These are phyloP conservation scores for Acromyrmex echinatior DNA, from an alignment of 1,140 invertebrate genomes.

Conservation along the genomic window DNA sequence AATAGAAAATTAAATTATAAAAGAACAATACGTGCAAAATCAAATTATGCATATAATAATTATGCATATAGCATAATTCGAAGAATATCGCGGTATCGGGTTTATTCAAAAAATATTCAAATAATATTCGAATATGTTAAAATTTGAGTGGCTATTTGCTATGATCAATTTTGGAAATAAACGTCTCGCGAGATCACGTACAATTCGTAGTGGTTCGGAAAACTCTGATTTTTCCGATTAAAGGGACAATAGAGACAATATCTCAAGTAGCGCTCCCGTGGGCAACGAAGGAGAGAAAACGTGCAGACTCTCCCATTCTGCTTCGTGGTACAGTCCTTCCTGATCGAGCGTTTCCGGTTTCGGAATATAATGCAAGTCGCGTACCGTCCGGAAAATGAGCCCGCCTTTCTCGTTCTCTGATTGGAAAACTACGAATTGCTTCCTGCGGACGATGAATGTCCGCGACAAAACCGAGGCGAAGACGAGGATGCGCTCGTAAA, in stretches of 20 bases:
- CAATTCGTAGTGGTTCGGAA: slow-evolving; percentile 48
- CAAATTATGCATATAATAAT: background rate
- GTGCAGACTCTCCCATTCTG: slow-evolving; percentile 23
- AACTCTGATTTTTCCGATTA: slow-evolving; percentile 78
- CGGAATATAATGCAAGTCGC: slow-evolving; percentile 71
- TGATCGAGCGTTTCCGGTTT: slow-evolving; percentile 73
- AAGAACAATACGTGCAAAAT: background rate
- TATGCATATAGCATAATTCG: background rate
- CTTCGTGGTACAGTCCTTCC: slow-evolving; percentile 45
- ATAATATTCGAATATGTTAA: background rate
- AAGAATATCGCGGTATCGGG: background rate
- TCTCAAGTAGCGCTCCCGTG: slow-evolving; percentile 65
- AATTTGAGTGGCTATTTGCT: background rate
- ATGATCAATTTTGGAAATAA: slow-evolving; percentile 16
- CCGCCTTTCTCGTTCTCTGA: slow-evolving; percentile 69
- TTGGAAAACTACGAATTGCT: slow-evolving; percentile 79
- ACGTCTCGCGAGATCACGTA: slow-evolving; percentile 45
- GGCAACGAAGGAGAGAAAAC: slow-evolving; percentile 65
- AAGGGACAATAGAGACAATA: slow-evolving; percentile 77
- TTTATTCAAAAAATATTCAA: background rate
- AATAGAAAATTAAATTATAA: background rate
- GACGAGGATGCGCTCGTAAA: slow-evolving; percentile 15
- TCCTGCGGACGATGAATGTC: slow-evolving; percentile 70
- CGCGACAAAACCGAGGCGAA: slow-evolving; percentile 54
- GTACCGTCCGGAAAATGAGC: slow-evolving; percentile 69